Conservation (phyloP, 2,888 invertebrate genomes). For the Chirona hameri region DNA sequence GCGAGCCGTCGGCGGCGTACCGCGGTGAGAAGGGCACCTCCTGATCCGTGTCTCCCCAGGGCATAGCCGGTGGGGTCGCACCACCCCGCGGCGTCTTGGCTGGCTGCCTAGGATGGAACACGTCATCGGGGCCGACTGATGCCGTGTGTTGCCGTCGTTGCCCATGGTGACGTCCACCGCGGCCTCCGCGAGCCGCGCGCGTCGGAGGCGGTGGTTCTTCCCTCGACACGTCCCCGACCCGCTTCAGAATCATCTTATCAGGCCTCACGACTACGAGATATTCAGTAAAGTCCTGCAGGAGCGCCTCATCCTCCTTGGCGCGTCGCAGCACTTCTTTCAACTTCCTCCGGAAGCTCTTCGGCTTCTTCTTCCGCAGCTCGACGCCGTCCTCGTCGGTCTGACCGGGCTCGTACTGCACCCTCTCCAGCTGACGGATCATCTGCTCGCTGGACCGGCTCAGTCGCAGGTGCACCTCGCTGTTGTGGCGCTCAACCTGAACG, state of each 20-base stretch:
- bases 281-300: conserved; percentile 7
- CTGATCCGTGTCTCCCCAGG: not conserved
- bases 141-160: not conserved
- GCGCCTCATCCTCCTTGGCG: conserved; percentile 9
- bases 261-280: conserved; percentile 9
- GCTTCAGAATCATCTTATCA: conserved; percentile 28
- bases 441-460: conserved; percentile 13
- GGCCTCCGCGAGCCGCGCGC: not conserved
- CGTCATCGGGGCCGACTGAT: not conserved
- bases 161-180: not conserved
- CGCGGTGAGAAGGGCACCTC: conserved; percentile 7
- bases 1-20: not conserved
- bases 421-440: not conserved
- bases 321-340: conserved; percentile 10
- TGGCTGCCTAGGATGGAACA: not conserved
- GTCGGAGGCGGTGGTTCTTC: not conserved
- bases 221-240: not conserved
- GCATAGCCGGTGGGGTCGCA: not conserved
- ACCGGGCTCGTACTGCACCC: not conserved
- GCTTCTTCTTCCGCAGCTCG: conserved; percentile 13
- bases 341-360: conserved; percentile 25
- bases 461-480: conserved; percentile 3
- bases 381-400: conserved; percentile 24
- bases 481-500: not conserved
- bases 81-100: not conserved